These are phyloP conservation scores for human (Homo sapiens) DNA, from an alignment of 2,113 vertebrate species.

Conservation along the genomic window GRCh38 chr12:6581001-6581500, in stretches of 20 bases:
- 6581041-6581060: constrained; percentile 89
- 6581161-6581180: constrained; percentile 78
- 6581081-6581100: constrained; percentile 86
- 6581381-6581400: constrained; percentile 85
- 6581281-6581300: constrained; percentile 81
- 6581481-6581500: constrained; percentile 89
- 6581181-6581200: neutral
- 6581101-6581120: constrained; percentile 84
- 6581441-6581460: neutral
- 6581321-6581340: constrained; percentile 88
- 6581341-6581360: constrained; percentile 84
- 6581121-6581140: constrained; percentile 82
- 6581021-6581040: constrained; percentile 40
- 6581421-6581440: neutral
- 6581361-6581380: constrained; percentile 86
- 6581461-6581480: constrained; percentile 79
- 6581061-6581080: constrained; percentile 89
- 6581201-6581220: neutral
- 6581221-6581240: neutral
- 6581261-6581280: neutral
- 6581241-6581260: neutral
- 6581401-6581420: constrained; percentile 44
- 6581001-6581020: too few relatives aligned
- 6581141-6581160: constrained; percentile 76
- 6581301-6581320: constrained; percentile 78